phyloP scores from a whole-genome alignment of 2,888 invertebrate genomes.

The Habroteleia sp. region DNA sequence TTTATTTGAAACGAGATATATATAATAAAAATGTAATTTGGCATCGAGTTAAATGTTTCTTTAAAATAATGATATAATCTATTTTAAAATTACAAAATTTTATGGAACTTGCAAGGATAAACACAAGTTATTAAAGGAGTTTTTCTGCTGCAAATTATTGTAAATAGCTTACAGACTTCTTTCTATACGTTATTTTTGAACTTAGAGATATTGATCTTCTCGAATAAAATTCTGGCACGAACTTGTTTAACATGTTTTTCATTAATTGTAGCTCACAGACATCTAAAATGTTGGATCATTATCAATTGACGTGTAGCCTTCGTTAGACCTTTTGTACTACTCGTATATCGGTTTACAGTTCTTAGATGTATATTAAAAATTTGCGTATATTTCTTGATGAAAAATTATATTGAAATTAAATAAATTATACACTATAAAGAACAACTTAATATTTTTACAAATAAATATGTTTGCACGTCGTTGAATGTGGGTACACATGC shows the following conservation, averaged over 20 bases:
- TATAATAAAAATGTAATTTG: conserved; percentile 14
- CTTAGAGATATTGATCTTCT: conserved; percentile 11
- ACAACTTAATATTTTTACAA: too few relatives aligned
- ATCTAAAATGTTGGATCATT: conserved; percentile 23
- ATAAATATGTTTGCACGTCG: too few relatives aligned
- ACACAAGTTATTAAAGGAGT: conserved; percentile 4
- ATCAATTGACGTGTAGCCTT: conserved; percentile 34
- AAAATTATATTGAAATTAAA: too few relatives aligned
- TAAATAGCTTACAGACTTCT: background rate
- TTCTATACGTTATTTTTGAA: conserved; percentile 3
- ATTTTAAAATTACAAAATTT: conserved; percentile 2
- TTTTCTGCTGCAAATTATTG: background rate
- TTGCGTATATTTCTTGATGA: too few relatives aligned
- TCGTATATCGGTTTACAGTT: conserved; percentile 2
- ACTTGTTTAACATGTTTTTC: conserved; percentile 25
- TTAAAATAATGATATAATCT: conserved; percentile 19
- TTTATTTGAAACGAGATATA: conserved; percentile 6
- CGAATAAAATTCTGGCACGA: conserved; percentile 8
- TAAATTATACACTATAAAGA: too few relatives aligned
- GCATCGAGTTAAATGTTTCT: conserved; percentile 8
- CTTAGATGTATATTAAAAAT: too few relatives aligned
- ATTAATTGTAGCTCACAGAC: conserved; percentile 28
- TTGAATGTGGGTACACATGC: too few relatives aligned
- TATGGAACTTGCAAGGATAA: conserved; percentile 3
- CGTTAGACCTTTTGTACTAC: conserved; percentile 17